A percentile compares a stretch with the other conserved stretches of the same genome.
phyloP scores from a whole-genome alignment of 2,888 invertebrate species.

The Adelognathus sp. region DNA sequence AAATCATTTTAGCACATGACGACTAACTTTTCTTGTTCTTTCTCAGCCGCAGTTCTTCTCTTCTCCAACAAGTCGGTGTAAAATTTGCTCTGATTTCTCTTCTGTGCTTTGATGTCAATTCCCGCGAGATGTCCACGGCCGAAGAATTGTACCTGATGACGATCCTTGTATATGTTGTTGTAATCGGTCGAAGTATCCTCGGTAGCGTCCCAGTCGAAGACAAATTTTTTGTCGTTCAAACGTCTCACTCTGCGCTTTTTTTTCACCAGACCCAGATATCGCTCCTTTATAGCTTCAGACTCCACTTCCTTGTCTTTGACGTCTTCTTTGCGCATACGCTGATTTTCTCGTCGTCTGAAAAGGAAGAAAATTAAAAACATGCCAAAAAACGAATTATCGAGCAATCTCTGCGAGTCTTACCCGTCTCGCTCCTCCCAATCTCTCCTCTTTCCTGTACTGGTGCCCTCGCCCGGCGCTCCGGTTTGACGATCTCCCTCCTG shows the following conservation, averaged over 20 bases:
- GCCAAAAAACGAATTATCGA: no score
- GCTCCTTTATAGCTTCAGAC: constrained; percentile 96
- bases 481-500: constrained; percentile 85
- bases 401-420: constrained; percentile 60
- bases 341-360: constrained; percentile 77
- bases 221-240: constrained; percentile 99
- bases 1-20: no score
- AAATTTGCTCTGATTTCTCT: constrained; percentile 97
- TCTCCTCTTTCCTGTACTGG: constrained; percentile 78
- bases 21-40: constrained; percentile 94
- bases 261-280: constrained; percentile 96
- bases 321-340: constrained; percentile 82
- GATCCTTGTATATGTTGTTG: constrained; percentile 97
- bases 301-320: constrained; percentile 92
- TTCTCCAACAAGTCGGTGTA: constrained; percentile 98
- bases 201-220: constrained; percentile 99
- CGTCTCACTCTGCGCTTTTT: constrained; percentile 96
- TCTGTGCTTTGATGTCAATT: constrained; percentile 98
- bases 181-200: constrained; percentile 99
- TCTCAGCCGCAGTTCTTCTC: constrained; percentile 97
- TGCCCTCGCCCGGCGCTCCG: constrained; percentile 69
- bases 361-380: no score
- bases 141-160: constrained; percentile 98
- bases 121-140: constrained; percentile 99
- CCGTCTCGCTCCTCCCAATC: constrained; percentile 81